These are phyloP conservation scores for Deroplatys truncata DNA, from an alignment of 2,888 invertebrate genomes.

Conservation along the genomic window DNA sequence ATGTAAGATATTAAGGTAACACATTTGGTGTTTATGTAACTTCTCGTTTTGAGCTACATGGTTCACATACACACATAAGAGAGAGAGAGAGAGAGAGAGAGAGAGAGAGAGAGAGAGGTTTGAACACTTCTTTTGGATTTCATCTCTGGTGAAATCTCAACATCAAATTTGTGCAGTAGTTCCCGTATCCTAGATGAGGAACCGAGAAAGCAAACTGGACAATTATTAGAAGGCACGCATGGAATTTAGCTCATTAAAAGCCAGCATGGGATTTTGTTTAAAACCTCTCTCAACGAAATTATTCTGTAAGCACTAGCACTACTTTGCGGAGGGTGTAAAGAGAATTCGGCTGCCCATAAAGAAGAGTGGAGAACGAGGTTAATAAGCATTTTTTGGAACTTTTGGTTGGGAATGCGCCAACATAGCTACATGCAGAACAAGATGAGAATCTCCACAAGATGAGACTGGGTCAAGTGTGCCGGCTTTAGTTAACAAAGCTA, in stretches of 20 bases:
- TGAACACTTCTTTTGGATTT: no score
- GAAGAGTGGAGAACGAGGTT: not conserved
- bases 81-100: no score
- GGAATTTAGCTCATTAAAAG: not conserved
- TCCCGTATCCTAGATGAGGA: no score
- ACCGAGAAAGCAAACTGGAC: no score
- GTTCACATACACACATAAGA: no score
- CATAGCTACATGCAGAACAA: not conserved
- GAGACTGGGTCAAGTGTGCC: not conserved
- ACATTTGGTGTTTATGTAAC: no score
- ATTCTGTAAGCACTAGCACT: not conserved
- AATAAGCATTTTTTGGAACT: not conserved
- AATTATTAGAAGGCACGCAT: no score
- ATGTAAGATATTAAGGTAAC: no score
- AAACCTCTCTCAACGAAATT: not conserved
- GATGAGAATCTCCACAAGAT: not conserved
- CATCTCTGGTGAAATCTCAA: no score
- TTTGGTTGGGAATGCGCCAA: not conserved
- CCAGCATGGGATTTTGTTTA: not conserved
- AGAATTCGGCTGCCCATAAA: not conserved
- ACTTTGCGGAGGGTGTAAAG: not conserved
- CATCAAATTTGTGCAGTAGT: no score
- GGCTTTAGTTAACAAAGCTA: not conserved
- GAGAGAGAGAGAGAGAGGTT: no score
- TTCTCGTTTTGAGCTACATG: no score